Evolutionary conservation across 2,113 vertebrate genomes (phyloP).

Genomic region (Symphodus melops): DNA sequence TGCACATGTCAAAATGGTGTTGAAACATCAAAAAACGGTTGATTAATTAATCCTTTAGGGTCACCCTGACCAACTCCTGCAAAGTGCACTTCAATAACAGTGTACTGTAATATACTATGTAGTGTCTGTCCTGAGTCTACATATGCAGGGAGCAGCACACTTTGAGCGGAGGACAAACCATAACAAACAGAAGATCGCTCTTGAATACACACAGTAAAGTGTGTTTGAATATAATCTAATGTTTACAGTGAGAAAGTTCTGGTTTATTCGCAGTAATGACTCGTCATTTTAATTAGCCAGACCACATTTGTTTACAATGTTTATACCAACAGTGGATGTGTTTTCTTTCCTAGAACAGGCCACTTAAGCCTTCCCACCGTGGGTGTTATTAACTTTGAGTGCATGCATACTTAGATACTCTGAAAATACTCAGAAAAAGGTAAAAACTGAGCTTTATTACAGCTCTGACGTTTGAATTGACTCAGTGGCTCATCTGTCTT

Average conservation of each 20-base stretch:
- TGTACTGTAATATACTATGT: background rate
- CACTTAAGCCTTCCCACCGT: no score
- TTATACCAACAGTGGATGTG: background rate
- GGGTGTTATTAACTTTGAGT: background rate
- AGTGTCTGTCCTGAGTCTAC: background rate
- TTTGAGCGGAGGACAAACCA: background rate
- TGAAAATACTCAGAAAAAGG: background rate
- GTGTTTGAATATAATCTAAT: background rate
- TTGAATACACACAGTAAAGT: background rate
- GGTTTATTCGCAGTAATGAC: background rate
- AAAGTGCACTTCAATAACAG: background rate
- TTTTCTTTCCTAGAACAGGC: background rate
- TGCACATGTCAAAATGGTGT: background rate
- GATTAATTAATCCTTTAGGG: no score
- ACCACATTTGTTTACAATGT: background rate
- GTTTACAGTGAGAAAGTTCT: background rate
- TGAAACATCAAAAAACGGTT: background rate
- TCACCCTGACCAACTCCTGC: background rate
- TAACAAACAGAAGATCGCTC: background rate
- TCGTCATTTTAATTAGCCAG: background rate
- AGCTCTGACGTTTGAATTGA: constrained; percentile 3
- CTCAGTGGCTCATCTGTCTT: background rate
- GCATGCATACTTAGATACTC: no score
- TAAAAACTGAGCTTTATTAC: background rate
- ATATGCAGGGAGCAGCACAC: background rate